Conservation (phyloP, 2,797 vertebrate species). For the Pyrocephalus nanus region DNA sequence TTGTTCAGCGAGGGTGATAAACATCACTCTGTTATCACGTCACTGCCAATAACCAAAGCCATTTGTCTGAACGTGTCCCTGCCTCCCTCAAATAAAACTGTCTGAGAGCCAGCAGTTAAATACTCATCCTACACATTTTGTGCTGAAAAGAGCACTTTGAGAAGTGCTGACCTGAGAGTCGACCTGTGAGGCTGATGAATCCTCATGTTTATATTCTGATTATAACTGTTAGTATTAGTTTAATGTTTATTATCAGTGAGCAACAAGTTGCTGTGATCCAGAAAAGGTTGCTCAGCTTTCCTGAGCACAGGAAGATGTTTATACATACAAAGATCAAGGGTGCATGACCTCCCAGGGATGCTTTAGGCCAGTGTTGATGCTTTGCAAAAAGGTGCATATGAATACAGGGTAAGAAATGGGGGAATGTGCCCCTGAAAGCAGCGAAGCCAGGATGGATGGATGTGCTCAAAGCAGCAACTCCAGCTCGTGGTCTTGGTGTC, state of each 20-base stretch:
- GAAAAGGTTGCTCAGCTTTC: neutral
- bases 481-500: neutral
- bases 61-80: neutral
- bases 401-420: neutral
- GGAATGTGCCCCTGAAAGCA: neutral
- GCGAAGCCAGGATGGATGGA: neutral
- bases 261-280: neutral
- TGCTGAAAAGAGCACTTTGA: neutral
- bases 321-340: no score
- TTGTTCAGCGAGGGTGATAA: neutral
- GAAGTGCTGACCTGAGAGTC: neutral
- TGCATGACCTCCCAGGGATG: neutral
- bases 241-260: neutral
- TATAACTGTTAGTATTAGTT: neutral
- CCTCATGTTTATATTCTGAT: neutral
- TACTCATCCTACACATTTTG: neutral
- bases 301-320: neutral
- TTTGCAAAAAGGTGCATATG: neutral
- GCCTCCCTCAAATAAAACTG: neutral
- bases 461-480: neutral
- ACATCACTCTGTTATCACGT: neutral
- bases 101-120: neutral
- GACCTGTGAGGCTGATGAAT: neutral
- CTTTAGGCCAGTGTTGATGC: neutral
- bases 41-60: neutral